Evolutionary conservation across 2,797 vertebrate species (phyloP).

Genomic region (Cyprinella venusta): DNA sequence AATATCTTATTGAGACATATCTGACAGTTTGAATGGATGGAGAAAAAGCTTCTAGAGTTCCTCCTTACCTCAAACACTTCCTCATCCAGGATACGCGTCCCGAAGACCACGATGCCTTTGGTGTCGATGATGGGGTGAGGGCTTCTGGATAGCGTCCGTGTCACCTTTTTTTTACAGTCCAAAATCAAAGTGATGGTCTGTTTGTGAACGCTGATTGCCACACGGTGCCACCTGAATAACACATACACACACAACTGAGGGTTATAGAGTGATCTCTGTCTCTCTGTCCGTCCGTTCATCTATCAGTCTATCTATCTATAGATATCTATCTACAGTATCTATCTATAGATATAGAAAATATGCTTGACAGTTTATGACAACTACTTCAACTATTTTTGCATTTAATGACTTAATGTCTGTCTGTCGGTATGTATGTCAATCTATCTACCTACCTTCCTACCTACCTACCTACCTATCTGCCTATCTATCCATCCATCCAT

Average conservation of each 20-base stretch:
- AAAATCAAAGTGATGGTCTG: conserved; percentile 93
- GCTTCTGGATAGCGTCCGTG: conserved; percentile 85
- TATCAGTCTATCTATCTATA: not conserved
- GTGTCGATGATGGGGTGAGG: conserved; percentile 89
- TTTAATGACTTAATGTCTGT: no score
- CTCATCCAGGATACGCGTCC: conserved; percentile 96
- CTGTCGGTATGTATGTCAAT: no score
- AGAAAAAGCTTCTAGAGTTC: not conserved
- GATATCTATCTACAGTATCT: no score
- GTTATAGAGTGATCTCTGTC: not conserved
- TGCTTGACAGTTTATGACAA: no score
- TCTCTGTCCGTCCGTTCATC: not conserved
- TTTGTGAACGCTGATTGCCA: conserved; percentile 93
- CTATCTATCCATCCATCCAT: not conserved
- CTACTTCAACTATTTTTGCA: no score
- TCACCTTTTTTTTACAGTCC: conserved; percentile 95
- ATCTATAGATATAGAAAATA: no score
- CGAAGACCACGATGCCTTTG: conserved; percentile 96
- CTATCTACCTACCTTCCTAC: no score
- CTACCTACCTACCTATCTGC: no score
- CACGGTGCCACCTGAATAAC: conserved; percentile 89
- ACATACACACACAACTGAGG: conserved; percentile 20
- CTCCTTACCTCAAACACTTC: conserved; percentile 96
- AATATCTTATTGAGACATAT: not conserved
- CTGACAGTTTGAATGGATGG: not conserved